A percentile compares a stretch with the other conserved stretches of the same genome.
Evolutionary conservation across 1,140 invertebrate species (phyloP).

Genomic region (Zeugodacus cucurbitae): DNA sequence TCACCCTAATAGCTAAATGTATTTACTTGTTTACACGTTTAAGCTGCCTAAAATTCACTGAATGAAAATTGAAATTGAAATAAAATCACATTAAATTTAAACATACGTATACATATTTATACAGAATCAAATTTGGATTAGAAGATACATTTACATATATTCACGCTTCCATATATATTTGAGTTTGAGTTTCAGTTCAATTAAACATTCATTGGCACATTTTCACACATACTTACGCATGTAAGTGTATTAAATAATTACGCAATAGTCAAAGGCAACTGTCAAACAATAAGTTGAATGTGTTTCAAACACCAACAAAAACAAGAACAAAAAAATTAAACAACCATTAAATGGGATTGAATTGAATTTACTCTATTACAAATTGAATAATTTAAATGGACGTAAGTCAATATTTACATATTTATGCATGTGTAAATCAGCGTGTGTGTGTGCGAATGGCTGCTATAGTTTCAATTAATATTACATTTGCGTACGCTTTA

Average conservation of each 20-base stretch:
- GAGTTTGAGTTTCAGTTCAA: not conserved
- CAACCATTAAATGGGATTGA: not conserved
- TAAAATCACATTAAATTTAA: not conserved
- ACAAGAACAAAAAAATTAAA: not conserved
- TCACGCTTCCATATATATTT: not conserved
- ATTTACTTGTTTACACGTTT: not conserved
- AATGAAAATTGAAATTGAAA: not conserved
- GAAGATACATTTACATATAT: not conserved
- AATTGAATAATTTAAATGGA: not conserved
- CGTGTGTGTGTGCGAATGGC: not conserved
- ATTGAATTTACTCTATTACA: not conserved
- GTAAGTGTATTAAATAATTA: too few species aligned
- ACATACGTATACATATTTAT: not conserved
- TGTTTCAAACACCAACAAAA: not conserved
- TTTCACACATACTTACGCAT: not conserved
- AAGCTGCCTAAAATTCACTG: not conserved
- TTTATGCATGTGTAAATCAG: not conserved
- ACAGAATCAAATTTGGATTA: not conserved
- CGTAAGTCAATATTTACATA: not conserved
- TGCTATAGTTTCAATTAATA: not conserved
- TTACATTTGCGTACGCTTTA: not conserved
- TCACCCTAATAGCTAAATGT: not conserved
- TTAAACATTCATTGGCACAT: not conserved
- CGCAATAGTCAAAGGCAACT: not conserved
- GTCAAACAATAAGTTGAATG: not conserved